Evolutionary conservation across 2,113 vertebrate species (phyloP).

Genomic region (western clawed frog (Xenopus tropicalis)): DNA sequence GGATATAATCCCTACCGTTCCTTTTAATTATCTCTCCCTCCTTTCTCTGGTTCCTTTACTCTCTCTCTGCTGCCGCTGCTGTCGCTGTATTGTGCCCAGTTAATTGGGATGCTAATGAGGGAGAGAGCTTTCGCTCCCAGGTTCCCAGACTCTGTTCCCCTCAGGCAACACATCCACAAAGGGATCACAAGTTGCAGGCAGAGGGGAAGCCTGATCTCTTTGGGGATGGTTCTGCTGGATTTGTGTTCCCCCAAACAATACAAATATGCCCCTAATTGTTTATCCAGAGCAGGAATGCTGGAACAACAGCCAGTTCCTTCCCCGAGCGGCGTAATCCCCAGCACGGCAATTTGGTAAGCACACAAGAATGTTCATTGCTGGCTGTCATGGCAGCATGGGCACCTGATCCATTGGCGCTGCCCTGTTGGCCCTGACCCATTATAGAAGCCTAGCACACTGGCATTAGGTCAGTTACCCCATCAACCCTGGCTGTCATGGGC

Average conservation of each 20-base stretch:
- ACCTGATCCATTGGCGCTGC: too few relatives aligned
- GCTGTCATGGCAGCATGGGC: too few relatives aligned
- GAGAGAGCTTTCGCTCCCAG: constrained; percentile 60
- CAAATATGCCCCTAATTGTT: constrained; percentile 61
- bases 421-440: too few relatives aligned
- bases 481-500: too few relatives aligned
- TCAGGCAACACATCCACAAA: constrained; percentile 66
- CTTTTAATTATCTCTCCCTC: constrained; percentile 62
- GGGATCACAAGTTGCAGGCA: constrained; percentile 74
- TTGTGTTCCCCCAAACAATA: constrained; percentile 59
- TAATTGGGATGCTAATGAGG: constrained; percentile 79
- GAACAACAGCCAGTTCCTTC: constrained; percentile 48
- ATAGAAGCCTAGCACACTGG: too few relatives aligned
- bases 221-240: constrained; percentile 69
- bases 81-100: constrained; percentile 53
- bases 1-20: constrained; percentile 53
- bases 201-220: constrained; percentile 70
- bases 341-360: not conserved
- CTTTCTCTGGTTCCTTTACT: constrained; percentile 30
- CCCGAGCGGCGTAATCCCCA: not conserved
- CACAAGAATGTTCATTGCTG: too few relatives aligned
- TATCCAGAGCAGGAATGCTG: constrained; percentile 53
- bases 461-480: too few relatives aligned
- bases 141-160: constrained; percentile 74
- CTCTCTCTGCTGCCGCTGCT: constrained; percentile 18